Conservation (phyloP, 2,797 vertebrate species). For the Propithecus deckenii region DNA sequence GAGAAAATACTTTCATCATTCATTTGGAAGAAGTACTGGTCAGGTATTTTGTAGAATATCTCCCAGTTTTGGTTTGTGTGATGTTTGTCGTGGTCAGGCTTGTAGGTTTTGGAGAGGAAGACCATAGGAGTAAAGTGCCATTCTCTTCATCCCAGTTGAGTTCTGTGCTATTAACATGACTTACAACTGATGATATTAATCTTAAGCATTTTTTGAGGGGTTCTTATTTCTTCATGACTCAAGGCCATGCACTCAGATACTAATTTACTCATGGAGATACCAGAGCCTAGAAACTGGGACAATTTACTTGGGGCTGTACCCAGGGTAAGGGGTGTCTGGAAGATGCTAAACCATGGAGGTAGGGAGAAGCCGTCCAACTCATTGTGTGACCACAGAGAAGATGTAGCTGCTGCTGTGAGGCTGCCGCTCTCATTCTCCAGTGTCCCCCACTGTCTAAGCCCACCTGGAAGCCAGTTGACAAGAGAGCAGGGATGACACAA, state of each 20-base stretch:
- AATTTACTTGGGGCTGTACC: not conserved
- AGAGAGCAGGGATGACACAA: not conserved
- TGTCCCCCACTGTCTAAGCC: not conserved
- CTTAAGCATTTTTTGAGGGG: not conserved
- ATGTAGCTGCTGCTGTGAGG: not conserved
- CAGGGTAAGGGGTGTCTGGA: not conserved
- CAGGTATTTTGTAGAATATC: not conserved
- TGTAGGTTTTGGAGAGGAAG: not conserved
- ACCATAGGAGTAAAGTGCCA: not conserved
- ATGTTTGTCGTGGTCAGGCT: not conserved
- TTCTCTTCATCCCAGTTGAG: not conserved
- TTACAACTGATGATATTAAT: not conserved
- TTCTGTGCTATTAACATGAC: not conserved
- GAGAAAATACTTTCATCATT: not conserved
- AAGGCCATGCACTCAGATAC: not conserved
- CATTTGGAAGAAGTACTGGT: not conserved
- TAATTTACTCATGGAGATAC: not conserved
- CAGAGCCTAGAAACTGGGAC: not conserved
- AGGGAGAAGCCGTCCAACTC: too few species aligned
- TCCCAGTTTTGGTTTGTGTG: not conserved
- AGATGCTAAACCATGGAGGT: not conserved
- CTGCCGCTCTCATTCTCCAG: not conserved
- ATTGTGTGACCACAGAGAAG: not conserved
- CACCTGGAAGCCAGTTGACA: not conserved
- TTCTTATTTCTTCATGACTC: not conserved